Evolutionary conservation across 2,888 invertebrate genomes (phyloP).

Genomic region (Coecobrya sp.): DNA sequence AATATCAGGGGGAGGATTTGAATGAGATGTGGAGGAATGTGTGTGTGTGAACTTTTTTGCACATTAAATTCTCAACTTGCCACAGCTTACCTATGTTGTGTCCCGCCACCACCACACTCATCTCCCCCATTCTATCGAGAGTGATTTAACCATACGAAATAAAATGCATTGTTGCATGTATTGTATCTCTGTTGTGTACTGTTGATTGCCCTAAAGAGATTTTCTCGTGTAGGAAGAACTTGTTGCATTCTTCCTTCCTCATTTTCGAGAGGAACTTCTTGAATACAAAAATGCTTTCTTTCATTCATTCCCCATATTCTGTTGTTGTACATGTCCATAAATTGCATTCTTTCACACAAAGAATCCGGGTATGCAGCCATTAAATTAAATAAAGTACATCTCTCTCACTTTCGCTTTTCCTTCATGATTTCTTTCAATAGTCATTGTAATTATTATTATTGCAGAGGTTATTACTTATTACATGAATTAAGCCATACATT

Average conservation of each 20-base stretch:
- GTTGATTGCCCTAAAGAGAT: slow-evolving; percentile 20
- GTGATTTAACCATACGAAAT: background rate
- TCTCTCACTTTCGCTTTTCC: slow-evolving; percentile 42
- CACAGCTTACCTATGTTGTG: background rate
- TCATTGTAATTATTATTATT: slow-evolving; percentile 44
- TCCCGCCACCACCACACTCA: slow-evolving; percentile 42
- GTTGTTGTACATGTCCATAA: background rate
- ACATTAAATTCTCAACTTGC: slow-evolving; percentile 27
- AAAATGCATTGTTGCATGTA: slow-evolving; percentile 5
- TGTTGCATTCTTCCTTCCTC: slow-evolving; percentile 61
- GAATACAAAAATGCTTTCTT: slow-evolving; percentile 36
- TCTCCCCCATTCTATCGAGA: slow-evolving; percentile 26
- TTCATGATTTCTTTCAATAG: background rate
- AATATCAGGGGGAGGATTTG: slow-evolving; percentile 54
- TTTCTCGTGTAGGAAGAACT: slow-evolving; percentile 50
- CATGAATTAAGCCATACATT: background rate
- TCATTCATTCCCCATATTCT: slow-evolving; percentile 1
- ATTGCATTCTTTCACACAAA: slow-evolving; percentile 39
- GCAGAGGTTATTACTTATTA: slow-evolving; percentile 16
- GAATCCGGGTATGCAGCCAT: slow-evolving; percentile 48
- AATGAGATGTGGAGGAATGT: slow-evolving; percentile 63
- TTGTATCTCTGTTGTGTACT: slow-evolving; percentile 15
- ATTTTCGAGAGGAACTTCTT: slow-evolving; percentile 12
- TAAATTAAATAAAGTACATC: background rate
- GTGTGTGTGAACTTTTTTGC: slow-evolving; percentile 75